A percentile compares a stretch with the other conserved stretches of the same genome.
Conservation (phyloP, 2,113 vertebrate genomes). For the Mesitornis unicolor region DNA sequence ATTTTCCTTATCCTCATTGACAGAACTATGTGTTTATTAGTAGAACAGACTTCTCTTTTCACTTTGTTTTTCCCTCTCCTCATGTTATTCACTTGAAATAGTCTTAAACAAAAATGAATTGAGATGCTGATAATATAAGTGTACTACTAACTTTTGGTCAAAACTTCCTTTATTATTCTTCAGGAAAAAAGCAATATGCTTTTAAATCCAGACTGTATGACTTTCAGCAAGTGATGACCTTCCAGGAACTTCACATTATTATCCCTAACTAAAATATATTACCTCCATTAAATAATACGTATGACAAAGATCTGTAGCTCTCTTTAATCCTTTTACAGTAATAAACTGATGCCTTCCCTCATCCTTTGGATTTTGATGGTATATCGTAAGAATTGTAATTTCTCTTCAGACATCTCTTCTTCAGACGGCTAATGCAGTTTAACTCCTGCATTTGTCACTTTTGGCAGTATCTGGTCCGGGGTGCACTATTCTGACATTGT, state of each 20-base stretch:
- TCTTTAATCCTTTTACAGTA: not conserved
- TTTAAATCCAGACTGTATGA: not conserved
- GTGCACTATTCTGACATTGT: not conserved
- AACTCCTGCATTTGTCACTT: not conserved
- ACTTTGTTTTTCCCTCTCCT: not conserved
- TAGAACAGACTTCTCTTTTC: not conserved
- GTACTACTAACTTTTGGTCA: not conserved
- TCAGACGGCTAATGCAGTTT: not conserved
- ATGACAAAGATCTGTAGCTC: too few species aligned
- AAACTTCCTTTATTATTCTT: not conserved
- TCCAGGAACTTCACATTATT: not conserved
- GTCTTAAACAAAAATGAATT: not conserved
- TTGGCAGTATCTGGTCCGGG: too few species aligned
- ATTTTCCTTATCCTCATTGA: not conserved
- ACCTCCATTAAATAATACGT: not conserved
- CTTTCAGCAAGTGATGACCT: not conserved
- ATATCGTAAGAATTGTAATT: not conserved
- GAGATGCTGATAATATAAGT: not conserved
- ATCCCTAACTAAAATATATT: not conserved
- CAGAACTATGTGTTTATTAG: not conserved
- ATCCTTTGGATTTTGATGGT: not conserved
- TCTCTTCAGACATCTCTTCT: not conserved
- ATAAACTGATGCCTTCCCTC: not conserved
- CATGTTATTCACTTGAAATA: not conserved
- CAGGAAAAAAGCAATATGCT: not conserved